A percentile compares a stretch with the other conserved stretches of the same genome.
phyloP scores from a whole-genome alignment of 2,113 vertebrate species.

The Myotis lucifugus region DNA sequence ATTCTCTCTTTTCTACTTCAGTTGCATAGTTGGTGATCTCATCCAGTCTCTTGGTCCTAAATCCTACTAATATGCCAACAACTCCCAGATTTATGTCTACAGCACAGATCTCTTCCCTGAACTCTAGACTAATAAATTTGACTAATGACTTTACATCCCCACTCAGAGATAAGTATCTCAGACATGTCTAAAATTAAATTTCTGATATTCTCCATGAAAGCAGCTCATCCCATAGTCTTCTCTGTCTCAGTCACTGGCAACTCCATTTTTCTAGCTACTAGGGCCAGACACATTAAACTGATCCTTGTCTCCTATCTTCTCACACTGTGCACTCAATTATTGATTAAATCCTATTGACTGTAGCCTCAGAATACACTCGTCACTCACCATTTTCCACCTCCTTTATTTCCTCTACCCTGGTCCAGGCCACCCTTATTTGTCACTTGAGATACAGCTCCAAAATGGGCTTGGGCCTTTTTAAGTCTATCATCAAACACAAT shows the following conservation, averaged over 20 bases:
- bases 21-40: conserved; percentile 30
- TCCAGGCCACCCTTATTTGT: not conserved
- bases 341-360: not conserved
- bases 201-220: not conserved
- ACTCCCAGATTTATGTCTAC: conserved; percentile 17
- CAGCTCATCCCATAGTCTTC: not conserved
- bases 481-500: not conserved
- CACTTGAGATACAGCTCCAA: not conserved
- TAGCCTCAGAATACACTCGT: not conserved
- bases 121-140: conserved; percentile 40
- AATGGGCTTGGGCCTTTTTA: not conserved
- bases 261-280: not conserved
- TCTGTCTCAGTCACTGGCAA: not conserved
- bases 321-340: not conserved
- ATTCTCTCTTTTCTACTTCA: not conserved
- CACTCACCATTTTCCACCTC: not conserved
- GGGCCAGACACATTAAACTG: not conserved
- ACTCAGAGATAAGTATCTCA: not conserved
- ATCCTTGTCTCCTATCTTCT: not conserved
- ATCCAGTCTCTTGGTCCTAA: conserved; percentile 1
- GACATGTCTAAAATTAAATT: conserved; percentile 41
- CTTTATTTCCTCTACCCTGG: not conserved
- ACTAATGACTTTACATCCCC: not conserved
- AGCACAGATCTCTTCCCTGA: not conserved
- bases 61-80: conserved; percentile 40